These are phyloP conservation scores for Nothoprocta perdicaria DNA, from an alignment of 2,113 vertebrate genomes.

Conservation along the genomic window DNA sequence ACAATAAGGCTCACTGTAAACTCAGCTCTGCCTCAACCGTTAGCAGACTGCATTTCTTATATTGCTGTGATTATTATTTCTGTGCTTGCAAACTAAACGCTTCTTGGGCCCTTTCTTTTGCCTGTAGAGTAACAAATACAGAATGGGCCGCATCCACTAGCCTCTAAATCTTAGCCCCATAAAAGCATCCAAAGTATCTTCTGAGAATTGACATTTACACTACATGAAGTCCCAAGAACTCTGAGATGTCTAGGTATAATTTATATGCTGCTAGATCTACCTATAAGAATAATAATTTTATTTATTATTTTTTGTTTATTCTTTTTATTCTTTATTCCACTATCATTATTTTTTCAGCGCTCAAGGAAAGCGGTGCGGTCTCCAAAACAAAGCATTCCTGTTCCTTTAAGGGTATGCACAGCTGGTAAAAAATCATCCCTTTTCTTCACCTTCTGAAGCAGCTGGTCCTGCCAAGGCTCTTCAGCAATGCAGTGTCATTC, in stretches of 20 bases:
- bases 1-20: background rate
- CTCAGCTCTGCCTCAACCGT: background rate
- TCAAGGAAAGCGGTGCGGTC: background rate
- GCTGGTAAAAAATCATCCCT: background rate
- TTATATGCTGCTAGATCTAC: background rate
- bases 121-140: background rate
- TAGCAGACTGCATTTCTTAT: background rate
- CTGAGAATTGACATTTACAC: background rate
- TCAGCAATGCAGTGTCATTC: background rate
- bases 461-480: background rate
- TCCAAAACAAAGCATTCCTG: background rate
- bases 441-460: background rate
- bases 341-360: background rate
- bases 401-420: background rate
- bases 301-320: background rate
- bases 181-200: background rate
- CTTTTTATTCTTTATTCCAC: background rate
- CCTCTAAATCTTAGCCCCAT: background rate
- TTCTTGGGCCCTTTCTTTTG: background rate
- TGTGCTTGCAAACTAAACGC: rapidly evolving
- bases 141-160: background rate
- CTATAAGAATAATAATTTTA: background rate
- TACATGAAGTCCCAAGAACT: background rate
- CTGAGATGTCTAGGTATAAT: background rate
- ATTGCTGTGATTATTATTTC: background rate